Evolutionary conservation across 64 coral and sea anemone species (phyloP), one percentile per base, ranked within the genome.

Genomic region (Stichodactyla helianthus): DNA sequence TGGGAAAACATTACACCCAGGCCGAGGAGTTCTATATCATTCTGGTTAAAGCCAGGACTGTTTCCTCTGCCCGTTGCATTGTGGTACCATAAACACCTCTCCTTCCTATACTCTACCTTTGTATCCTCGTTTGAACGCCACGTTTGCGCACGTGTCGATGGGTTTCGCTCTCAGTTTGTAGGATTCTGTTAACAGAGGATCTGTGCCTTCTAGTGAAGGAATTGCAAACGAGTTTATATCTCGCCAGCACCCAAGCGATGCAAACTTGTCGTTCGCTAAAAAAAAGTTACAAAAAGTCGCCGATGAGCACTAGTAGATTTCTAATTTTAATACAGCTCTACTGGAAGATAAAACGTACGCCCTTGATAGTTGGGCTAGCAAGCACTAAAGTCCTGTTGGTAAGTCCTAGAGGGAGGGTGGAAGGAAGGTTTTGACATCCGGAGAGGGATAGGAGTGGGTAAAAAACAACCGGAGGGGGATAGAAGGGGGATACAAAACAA

Each of bases 191-290:
- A 97, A 57, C 8, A 85, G 67, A 4, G 70, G 51, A 54, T 93
- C 91, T 55, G 94, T 83, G 1, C 88, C 91, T 81, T 97, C 94
- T 0, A 97, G 59, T 8, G 91, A 83, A 54, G 91, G 65, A 4
- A 97, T 57, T 2, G 94, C 85, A 59, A 87, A 85, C 8, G 85
- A 67, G 0, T 97, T 80, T 55, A 91, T 81, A 51, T 97, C 94
- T 86, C 92, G 89, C 94, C 94, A 97, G 71, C 94, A 97, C 23
- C 94, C 94, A 7, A 97, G 62, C 11, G 91, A 93, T 9, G 88
- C 84, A 53, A 89, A 97, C 77, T 84, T 82, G 35, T 86, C 68
- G 77, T 93, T 85, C n/a, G 59, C 94, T 97, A 53, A 6, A 61
- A 89, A 50, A 71, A 12, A 44, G 35, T 44, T 3, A 44, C 35